phyloP scores from a whole-genome alignment of 2,113 vertebrate species.

The Meles meles region DNA sequence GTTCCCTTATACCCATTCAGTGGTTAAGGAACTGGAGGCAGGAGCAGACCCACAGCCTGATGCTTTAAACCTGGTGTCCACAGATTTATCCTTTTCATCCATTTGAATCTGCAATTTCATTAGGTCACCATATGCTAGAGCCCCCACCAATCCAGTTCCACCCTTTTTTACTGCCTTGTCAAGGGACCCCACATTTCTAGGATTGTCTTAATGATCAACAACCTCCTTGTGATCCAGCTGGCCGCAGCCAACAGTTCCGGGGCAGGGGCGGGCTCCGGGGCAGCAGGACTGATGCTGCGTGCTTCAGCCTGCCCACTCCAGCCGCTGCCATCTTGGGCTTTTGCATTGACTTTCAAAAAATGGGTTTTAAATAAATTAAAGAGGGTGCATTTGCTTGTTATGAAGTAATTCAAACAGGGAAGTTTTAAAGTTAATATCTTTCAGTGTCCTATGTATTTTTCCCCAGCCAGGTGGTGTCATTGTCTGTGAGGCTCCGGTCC shows the following conservation, averaged over 20 bases:
- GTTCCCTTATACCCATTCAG: constrained; percentile 97
- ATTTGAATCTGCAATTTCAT: constrained; percentile 97
- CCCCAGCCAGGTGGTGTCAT: neutral
- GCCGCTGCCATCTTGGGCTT: constrained; percentile 62
- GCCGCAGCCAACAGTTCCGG: neutral
- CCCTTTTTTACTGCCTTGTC: constrained; percentile 93
- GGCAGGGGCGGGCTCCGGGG: neutral
- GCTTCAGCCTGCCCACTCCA: neutral
- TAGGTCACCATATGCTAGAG: constrained; percentile 95
- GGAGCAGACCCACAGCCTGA: constrained; percentile 95
- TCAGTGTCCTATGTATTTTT: neutral
- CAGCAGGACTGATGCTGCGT: neutral
- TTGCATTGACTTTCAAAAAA: neutral
- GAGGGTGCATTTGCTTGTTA: neutral
- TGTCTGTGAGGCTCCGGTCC: too few relatives aligned
- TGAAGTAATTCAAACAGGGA: neutral
- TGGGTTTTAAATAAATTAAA: neutral
- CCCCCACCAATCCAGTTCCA: constrained; percentile 94
- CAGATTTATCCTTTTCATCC: constrained; percentile 88
- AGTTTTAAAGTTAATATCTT: neutral
- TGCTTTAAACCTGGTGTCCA: constrained; percentile 92
- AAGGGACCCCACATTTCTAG: constrained; percentile 92
- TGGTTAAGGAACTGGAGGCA: constrained; percentile 93
- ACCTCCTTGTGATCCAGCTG: constrained; percentile 80
- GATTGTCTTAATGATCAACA: constrained; percentile 97